Base-by-base conservation (phyloP, 2,888 invertebrate genomes). In the Baccha elongata region DNA sequence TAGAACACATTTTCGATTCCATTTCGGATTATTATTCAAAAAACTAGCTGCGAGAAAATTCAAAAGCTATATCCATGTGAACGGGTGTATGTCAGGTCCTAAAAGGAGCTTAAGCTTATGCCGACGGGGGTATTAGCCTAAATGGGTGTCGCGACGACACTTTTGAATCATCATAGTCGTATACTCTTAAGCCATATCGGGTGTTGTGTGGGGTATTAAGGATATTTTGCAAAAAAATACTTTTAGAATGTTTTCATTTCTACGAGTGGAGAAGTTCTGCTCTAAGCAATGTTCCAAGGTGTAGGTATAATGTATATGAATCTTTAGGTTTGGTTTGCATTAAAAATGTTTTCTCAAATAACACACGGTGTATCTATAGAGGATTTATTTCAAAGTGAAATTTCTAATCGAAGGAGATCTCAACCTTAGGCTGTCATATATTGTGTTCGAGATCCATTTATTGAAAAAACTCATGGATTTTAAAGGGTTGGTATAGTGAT, bases 141-240 rank as follows among this genome's bases (percentile, higher is more conserved):
- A 83, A 83, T 83, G 83, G 83, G 68, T 83, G 83, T 78, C 83
- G 83, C 83, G 83, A 72, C 78, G 67, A 72, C 68, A 78, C 68
- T 83, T 67, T 37, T 62, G 37, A 13, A 37, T 37, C 52, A 35
- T 53, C 17, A 29, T 50, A 37, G 32, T 65, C 37, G 15, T 19
- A 26, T 50, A 23, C 15, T 50, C 37, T 13, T 19, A 46, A 55
- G 55, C 26, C 26, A 42, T 60, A 60, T 60, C 17, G 37, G 44
- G 44, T 64, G 40, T 17, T 19, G 21, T 40, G 19, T 58, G 21
- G 26, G 58, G 69, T 50, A 50, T 69, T 81, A 76, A 60, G 65
- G 48, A 71, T 76, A 44, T 73, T 71, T 75, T 58, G 26, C 40
- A 74, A 62, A 60, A 60, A 21, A 48, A 65, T 65, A 58, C 75